A percentile compares a stretch with the other conserved stretches of the same genome.
Conservation (phyloP, 2,113 vertebrate genomes). For the Poeciliopsis prolifica region DNA sequence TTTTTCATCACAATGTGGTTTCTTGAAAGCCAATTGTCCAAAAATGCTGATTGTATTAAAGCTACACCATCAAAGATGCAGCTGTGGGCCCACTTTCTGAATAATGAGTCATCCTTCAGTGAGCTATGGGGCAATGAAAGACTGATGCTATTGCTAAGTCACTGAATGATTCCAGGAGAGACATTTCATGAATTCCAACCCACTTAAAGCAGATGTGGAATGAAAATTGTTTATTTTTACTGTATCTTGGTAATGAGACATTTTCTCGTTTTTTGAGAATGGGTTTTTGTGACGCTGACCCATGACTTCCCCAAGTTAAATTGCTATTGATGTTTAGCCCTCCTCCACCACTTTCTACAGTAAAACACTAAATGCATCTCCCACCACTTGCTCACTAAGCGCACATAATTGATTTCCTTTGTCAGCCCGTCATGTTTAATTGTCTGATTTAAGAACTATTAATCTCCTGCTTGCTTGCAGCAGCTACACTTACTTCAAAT, state of each 20-base stretch:
- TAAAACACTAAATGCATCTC: neutral
- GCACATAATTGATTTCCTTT: slow-evolving; percentile 35
- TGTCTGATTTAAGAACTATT: slow-evolving; percentile 19
- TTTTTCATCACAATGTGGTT: slow-evolving; percentile 6
- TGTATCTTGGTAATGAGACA: neutral
- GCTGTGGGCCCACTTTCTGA: slow-evolving; percentile 22
- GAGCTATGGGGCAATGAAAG: slow-evolving; percentile 29
- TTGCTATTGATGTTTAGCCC: slow-evolving; percentile 43
- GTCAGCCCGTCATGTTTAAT: slow-evolving; percentile 21
- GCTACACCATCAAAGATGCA: slow-evolving; percentile 17
- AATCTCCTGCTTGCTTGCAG: neutral
- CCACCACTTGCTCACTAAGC: slow-evolving; percentile 17
- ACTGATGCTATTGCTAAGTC: slow-evolving; percentile 27
- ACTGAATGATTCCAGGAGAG: slow-evolving; percentile 3
- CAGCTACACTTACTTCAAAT: neutral
- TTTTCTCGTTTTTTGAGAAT: neutral
- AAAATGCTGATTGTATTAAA: slow-evolving; percentile 21
- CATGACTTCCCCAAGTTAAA: slow-evolving; percentile 29
- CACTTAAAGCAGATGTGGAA: neutral
- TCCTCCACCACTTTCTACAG: neutral
- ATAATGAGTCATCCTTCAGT: slow-evolving; percentile 11
- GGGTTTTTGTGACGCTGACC: slow-evolving; percentile 1
- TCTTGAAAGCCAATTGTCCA: slow-evolving; percentile 4
- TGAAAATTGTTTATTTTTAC: neutral
- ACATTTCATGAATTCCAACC: neutral